These are phyloP conservation scores for Rhinoptilus africanus DNA, from an alignment of 2,113 vertebrate genomes.

Conservation along the genomic window DNA sequence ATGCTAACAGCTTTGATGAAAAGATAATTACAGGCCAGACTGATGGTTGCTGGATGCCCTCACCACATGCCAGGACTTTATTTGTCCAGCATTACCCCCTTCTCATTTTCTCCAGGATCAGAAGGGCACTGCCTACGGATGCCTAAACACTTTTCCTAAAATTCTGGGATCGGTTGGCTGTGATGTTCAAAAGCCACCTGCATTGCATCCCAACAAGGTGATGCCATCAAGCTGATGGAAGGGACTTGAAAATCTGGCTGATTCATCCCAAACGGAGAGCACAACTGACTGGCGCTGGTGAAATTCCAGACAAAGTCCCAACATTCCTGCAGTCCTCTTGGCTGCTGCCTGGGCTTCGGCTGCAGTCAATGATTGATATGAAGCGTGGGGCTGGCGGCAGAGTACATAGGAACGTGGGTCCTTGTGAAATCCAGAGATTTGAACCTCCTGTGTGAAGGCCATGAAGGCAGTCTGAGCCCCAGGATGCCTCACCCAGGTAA, in stretches of 20 bases:
- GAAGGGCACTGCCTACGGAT: neutral
- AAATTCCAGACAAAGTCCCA: constrained; percentile 65
- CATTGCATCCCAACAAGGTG: neutral
- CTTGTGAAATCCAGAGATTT: constrained; percentile 35
- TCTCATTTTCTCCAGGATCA: neutral
- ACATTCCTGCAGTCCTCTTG: constrained; percentile 43
- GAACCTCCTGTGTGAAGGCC: neutral
- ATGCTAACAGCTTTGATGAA: neutral
- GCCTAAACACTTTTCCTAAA: neutral
- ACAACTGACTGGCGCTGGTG: constrained; percentile 29
- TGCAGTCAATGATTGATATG: constrained; percentile 38
- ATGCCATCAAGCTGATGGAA: constrained; percentile 10
- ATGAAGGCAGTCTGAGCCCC: neutral
- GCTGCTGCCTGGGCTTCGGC: neutral
- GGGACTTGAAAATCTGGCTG: neutral
- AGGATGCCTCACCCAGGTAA: neutral
- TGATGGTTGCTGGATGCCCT: neutral
- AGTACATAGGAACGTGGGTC: neutral
- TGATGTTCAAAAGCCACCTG: neutral
- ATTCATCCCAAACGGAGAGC: neutral
- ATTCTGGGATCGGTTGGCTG: neutral
- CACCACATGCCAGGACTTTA: neutral
- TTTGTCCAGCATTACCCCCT: neutral
- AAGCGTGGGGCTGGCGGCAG: neutral
- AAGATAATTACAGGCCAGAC: neutral